Conservation (phyloP, 2,797 vertebrate genomes). For the Oophaga sylvatica region DNA sequence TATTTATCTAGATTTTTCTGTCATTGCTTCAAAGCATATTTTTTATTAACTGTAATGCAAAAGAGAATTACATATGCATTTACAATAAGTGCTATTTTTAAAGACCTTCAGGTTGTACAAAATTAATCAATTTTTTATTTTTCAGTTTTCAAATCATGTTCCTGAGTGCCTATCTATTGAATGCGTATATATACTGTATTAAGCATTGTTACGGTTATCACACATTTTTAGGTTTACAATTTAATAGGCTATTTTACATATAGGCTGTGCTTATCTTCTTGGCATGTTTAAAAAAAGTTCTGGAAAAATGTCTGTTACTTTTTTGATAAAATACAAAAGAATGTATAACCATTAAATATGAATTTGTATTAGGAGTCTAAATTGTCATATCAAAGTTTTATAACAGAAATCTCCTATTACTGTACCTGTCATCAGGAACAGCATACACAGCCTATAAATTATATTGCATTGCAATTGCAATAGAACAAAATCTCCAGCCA, state of each 20-base stretch:
- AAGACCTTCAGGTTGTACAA: conserved; percentile 17
- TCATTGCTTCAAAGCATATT: too few relatives aligned
- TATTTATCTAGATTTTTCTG: too few relatives aligned
- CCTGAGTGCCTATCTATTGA: conserved; percentile 12
- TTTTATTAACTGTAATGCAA: too few relatives aligned
- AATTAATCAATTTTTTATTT: conserved; percentile 4
- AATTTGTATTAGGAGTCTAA: conserved; percentile 54
- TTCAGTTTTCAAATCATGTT: conserved; percentile 19
- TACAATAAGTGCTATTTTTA: background rate
- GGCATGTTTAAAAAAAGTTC: conserved; percentile 50
- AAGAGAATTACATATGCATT: background rate
- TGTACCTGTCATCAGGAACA: conserved; percentile 62
- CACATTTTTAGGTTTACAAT: conserved; percentile 40
- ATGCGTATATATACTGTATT: background rate
- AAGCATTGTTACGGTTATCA: conserved; percentile 27
- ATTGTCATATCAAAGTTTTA: conserved; percentile 62
- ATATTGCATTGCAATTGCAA: conserved; percentile 62
- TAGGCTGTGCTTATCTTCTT: conserved; percentile 39
- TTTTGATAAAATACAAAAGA: conserved; percentile 59
- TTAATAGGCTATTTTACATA: conserved; percentile 43
- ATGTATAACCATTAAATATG: conserved; percentile 62
- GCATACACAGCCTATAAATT: conserved; percentile 64
- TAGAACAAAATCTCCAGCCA: conserved; percentile 64
- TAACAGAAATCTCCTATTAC: conserved; percentile 62
- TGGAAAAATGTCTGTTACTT: conserved; percentile 40